Evolutionary conservation across 2,888 invertebrate species (phyloP).

Genomic region (Cheilosia vernalis): DNA sequence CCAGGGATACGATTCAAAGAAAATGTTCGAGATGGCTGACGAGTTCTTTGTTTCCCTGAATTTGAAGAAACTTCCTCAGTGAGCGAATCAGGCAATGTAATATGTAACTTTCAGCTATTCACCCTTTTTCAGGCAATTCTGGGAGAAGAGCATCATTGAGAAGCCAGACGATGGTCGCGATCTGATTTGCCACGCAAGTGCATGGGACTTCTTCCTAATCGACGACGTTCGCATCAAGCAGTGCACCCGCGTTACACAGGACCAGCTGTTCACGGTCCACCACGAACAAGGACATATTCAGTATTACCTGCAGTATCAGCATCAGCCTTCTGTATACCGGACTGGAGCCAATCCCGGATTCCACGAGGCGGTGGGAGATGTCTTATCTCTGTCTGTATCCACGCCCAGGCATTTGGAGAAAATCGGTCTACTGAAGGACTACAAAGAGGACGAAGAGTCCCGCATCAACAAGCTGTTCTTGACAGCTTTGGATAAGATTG

Average conservation of each 20-base stretch:
- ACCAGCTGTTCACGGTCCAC: conserved; percentile 86
- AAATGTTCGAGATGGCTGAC: conserved; percentile 93
- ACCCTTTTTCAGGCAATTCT: conserved; percentile 86
- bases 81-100: not conserved
- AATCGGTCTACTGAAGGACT: conserved; percentile 86
- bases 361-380: conserved; percentile 91
- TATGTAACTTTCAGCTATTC: not conserved
- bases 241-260: conserved; percentile 86
- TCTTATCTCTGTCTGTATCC: conserved; percentile 88
- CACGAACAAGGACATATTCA: conserved; percentile 89
- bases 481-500: conserved; percentile 88
- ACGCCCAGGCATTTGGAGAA: conserved; percentile 89
- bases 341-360: conserved; percentile 87
- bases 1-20: conserved; percentile 89
- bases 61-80: conserved; percentile 89
- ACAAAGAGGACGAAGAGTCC: conserved; percentile 86
- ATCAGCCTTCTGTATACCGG: conserved; percentile 86
- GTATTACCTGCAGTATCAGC: conserved; percentile 87
- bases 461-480: conserved; percentile 88
- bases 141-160: conserved; percentile 93
- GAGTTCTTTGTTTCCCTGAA: conserved; percentile 94
- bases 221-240: conserved; percentile 91
- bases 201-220: conserved; percentile 93
- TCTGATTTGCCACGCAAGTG: conserved; percentile 93
- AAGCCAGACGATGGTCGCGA: conserved; percentile 90